Base-by-base conservation (phyloP, 2,113 vertebrate species). In the Catharus fuscescens region DNA sequence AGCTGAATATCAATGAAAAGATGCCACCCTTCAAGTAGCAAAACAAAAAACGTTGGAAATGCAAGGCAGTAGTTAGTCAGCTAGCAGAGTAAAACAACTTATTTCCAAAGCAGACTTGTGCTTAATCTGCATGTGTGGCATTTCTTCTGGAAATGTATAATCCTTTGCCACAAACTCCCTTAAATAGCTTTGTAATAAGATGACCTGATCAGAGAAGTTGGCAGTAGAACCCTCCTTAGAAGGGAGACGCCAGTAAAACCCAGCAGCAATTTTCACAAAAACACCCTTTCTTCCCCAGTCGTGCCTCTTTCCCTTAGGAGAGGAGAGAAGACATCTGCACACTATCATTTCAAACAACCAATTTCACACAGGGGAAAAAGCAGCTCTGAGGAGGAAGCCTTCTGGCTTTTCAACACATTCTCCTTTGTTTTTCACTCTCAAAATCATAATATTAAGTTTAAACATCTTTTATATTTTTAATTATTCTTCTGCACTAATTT, bases 341-440 rank as follows among this genome's bases (percentile, higher is more conserved):
- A 29, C 23, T 20, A 26, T 80, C 54, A 81, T 32, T 87, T 76
- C 45, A 84, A 92, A 87, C 24, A 88, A 80, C 19, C 59, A 32
- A 10, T 53, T 80, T 54, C 53, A 65, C 59, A 73, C 57, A 57
- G 32, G 47, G 38, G 72, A 45, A 80, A 84, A 38, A 18, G 2
- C 3, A 57, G 44, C 65, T 81, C 9, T 62, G 71, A 90, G 64
- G 36, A 93, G 40, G 31, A 67, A 94, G 38, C 14, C 23, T 81
- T 69, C 69, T 88, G 84, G 67, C 60, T 86, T 95, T 67, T 77
- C 56, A 61, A 67, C 13, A 62, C 20, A 5, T 86, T 36, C 64
- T 88, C 53, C 81, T 89, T 96, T 90, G 42, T 92, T 97, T 97
- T 87, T 82, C 61, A 32, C 76, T 88, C 92, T 80, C 65, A 81